phyloP scores from a whole-genome alignment of 2,797 vertebrate species.

The Sebastes cheni region DNA sequence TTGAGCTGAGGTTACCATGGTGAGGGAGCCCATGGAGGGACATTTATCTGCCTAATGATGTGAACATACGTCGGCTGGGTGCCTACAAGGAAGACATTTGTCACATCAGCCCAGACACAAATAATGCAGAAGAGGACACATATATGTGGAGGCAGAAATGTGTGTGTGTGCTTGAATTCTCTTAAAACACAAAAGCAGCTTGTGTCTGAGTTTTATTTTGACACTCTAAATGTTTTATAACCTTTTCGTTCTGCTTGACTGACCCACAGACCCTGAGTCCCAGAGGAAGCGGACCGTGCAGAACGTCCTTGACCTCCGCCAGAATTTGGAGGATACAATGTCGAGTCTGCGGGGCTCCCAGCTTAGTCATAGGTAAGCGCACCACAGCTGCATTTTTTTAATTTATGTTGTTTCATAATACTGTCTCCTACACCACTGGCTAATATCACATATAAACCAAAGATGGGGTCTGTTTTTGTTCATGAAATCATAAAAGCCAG shows the following conservation, averaged over 20 bases:
- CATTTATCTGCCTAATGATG: conserved; percentile 58
- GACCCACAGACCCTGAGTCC: conserved; percentile 91
- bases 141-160: not conserved
- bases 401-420: not conserved
- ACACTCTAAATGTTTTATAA: conserved; percentile 43
- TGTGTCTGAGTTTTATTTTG: conserved; percentile 15
- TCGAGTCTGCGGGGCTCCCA: conserved; percentile 95
- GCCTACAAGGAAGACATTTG: conserved; percentile 38
- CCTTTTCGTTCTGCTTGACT: conserved; percentile 36
- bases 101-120: conserved; percentile 23
- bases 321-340: conserved; percentile 99
- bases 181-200: not conserved
- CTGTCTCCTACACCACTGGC: not conserved
- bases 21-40: conserved; percentile 28
- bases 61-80: conserved; percentile 27
- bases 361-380: conserved; percentile 91
- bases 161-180: not conserved
- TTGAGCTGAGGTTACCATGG: conserved; percentile 33
- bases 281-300: conserved; percentile 98
- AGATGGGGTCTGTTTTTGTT: not conserved
- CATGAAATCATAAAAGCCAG: not conserved
- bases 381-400: not conserved
- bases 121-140: not conserved
- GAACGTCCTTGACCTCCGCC: conserved; percentile 97
- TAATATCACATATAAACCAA: not conserved